Conservation (phyloP, 2,888 invertebrate species). For the Anthophora plumipes region DNA sequence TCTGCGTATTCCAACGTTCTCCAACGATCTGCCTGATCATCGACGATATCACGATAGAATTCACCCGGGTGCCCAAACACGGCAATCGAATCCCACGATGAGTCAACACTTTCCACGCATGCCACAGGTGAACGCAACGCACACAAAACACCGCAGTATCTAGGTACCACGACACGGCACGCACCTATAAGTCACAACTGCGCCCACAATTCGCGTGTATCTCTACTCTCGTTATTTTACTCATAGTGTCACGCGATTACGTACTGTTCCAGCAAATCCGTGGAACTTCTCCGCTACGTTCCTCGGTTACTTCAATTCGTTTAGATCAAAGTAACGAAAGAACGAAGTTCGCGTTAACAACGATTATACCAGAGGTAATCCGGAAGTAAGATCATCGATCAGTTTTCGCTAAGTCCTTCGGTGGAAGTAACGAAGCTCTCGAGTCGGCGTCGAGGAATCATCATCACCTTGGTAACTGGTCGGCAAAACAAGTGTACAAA, state of each 20-base stretch:
- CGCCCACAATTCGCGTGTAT: slow-evolving; percentile 70
- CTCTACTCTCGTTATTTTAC: slow-evolving; percentile 28
- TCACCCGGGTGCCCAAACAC: background rate
- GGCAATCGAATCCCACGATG: background rate
- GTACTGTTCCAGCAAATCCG: slow-evolving; percentile 30
- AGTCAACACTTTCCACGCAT: background rate
- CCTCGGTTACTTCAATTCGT: slow-evolving; percentile 10
- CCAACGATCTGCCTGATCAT: background rate
- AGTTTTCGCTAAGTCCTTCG: slow-evolving; percentile 28
- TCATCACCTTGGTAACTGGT: slow-evolving; percentile 68
- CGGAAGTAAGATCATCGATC: slow-evolving; percentile 66
- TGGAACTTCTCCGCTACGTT: slow-evolving; percentile 9
- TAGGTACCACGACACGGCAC: too few relatives aligned
- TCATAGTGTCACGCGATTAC: slow-evolving; percentile 56
- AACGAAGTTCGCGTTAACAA: too few relatives aligned
- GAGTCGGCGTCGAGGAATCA: slow-evolving; percentile 31
- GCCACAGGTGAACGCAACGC: background rate
- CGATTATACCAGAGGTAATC: too few relatives aligned
- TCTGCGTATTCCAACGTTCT: background rate
- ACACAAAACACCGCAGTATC: too few relatives aligned
- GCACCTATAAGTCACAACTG: slow-evolving; percentile 47
- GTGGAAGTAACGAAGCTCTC: too few relatives aligned
- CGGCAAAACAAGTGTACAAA: slow-evolving; percentile 71
- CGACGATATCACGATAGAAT: too few relatives aligned
- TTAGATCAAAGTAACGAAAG: too few relatives aligned